A percentile compares a stretch with the other conserved stretches of the same genome.
phyloP scores from a whole-genome alignment of 2,113 vertebrate species.

The Embiotoca jacksoni region DNA sequence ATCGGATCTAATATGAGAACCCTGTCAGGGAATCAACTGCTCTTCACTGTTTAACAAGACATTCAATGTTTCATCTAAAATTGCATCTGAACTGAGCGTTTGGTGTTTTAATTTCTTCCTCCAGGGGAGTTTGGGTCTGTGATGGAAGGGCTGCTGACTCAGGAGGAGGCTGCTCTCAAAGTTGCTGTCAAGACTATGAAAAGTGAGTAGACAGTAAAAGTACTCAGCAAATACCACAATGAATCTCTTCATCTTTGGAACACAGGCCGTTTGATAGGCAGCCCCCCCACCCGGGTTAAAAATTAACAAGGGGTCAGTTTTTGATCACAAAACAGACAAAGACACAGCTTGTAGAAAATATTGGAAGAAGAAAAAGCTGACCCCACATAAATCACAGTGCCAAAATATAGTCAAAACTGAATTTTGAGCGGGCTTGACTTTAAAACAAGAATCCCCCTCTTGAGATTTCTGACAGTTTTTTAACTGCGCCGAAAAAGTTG shows the following conservation, averaged over 20 bases:
- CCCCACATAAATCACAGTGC: background rate
- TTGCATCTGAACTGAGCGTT: conserved; percentile 17
- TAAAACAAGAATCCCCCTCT: background rate
- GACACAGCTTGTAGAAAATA: conserved; percentile 23
- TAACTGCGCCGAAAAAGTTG: background rate
- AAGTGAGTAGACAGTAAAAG: conserved; percentile 84
- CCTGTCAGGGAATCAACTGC: background rate
- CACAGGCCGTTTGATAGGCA: conserved; percentile 46
- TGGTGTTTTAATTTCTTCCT: conserved; percentile 35
- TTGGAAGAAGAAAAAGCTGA: conserved; percentile 43
- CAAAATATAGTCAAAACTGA: conserved; percentile 23
- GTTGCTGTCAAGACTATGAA: conserved; percentile 97
- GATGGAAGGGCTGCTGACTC: conserved; percentile 92
- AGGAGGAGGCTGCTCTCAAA: conserved; percentile 90
- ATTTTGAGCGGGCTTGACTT: background rate
- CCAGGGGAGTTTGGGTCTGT: conserved; percentile 93
- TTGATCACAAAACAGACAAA: conserved; percentile 47
- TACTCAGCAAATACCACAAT: conserved; percentile 40
- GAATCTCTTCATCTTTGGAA: conserved; percentile 49
- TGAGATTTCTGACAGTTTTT: conserved; percentile 1
- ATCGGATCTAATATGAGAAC: too few species aligned
- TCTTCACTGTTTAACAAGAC: background rate
- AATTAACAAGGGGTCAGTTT: conserved; percentile 24
- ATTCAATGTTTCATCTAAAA: background rate
- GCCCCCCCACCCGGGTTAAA: conserved; percentile 20